phyloP scores from a whole-genome alignment of 2,797 vertebrate species.

The Meriones psammophilus region DNA sequence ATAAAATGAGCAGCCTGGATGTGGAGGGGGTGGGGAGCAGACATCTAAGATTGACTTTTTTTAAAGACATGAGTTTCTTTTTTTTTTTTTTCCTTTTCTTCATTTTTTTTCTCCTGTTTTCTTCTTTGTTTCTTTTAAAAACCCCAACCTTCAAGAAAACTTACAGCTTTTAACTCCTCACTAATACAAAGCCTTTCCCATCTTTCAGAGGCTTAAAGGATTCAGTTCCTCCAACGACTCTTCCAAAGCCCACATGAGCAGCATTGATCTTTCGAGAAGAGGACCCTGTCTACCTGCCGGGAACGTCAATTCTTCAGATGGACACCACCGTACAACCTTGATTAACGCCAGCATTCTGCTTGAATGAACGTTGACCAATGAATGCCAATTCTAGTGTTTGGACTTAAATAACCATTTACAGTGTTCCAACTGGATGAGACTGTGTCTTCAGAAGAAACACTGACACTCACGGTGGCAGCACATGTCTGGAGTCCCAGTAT shows the following conservation, averaged over 20 bases:
- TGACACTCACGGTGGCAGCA: background rate
- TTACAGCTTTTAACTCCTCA: background rate
- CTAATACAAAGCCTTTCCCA: slow-evolving; percentile 54
- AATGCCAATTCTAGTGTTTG: background rate
- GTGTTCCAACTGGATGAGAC: slow-evolving; percentile 1
- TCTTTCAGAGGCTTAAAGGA: background rate
- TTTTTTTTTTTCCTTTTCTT: background rate
- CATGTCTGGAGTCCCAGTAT: background rate
- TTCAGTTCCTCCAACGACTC: background rate
- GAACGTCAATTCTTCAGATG: background rate
- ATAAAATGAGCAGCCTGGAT: slow-evolving; percentile 64
- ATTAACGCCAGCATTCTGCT: background rate
- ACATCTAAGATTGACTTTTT: background rate
- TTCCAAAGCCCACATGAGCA: background rate
- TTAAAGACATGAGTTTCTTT: background rate
- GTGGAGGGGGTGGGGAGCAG: background rate
- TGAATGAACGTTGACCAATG: background rate
- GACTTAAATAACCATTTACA: slow-evolving; percentile 14
- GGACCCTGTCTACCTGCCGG: background rate
- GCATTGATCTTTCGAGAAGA: background rate
- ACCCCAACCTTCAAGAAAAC: slow-evolving; percentile 37
- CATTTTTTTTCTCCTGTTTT: background rate
- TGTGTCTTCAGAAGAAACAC: background rate
- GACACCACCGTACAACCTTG: background rate
- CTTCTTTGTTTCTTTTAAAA: slow-evolving; percentile 3